Percentiles rank a stretch among this genome's conserved stretches.
Evolutionary conservation across 2,113 vertebrate genomes (phyloP).

Genomic region (Podilymbus podiceps): DNA sequence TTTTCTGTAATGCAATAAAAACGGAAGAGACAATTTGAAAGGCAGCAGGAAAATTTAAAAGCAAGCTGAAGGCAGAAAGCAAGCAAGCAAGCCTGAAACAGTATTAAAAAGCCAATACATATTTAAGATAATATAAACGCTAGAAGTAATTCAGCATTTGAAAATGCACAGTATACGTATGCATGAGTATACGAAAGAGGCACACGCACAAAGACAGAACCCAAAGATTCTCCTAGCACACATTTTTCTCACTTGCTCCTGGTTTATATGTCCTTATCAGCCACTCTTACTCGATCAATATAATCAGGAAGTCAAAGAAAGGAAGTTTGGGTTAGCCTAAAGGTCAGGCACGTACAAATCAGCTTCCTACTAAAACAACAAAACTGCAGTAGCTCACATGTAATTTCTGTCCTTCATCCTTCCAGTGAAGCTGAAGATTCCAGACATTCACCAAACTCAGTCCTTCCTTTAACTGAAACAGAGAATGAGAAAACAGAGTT

Average conservation of each 20-base stretch:
- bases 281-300: not conserved
- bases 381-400: not conserved
- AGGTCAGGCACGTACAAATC: not conserved
- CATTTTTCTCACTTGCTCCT: not conserved
- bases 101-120: not conserved
- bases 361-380: not conserved
- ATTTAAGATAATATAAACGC: not conserved
- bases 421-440: not conserved
- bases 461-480: not conserved
- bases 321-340: not conserved
- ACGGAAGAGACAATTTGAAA: not conserved
- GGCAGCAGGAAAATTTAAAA: not conserved
- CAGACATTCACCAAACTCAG: not conserved
- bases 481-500: not conserved
- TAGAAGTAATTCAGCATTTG: not conserved
- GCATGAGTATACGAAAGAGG: not conserved
- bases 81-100: not conserved
- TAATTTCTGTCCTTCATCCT: not conserved
- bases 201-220: not conserved
- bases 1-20: not conserved
- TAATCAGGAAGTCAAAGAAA: not conserved
- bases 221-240: not conserved
- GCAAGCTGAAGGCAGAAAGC: not conserved
- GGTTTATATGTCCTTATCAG: not conserved
- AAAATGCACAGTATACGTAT: not conserved